Evolutionary conservation across 1,140 invertebrate species (phyloP), one percentile per base, ranked within the genome.

Genomic region (Calephelis virginiensis): DNA sequence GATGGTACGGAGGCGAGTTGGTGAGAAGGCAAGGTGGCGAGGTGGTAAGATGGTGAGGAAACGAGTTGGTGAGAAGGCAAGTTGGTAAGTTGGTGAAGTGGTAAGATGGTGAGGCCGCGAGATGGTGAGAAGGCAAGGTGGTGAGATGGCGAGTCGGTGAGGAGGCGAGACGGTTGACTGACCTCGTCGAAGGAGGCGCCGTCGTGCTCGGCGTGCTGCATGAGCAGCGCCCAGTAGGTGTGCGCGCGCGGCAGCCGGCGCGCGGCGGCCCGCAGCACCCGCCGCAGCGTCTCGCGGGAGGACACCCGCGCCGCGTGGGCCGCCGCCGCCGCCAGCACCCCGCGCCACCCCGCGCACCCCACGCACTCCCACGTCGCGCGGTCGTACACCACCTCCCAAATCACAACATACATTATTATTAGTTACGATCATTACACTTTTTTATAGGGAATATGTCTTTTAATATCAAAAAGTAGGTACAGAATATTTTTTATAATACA

Each of bases 351-450:
- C 8, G 61, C 59, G 48, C 75, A 66, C 6, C 68, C 11, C 2
- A 70, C 14, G 66, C 83, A 84, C 14, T 82, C 81, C 0, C 76
- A 74, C 5, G 72, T 80, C n/a, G 78, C 84, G 12, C 87, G 83
- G 61, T 90, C 87, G 71, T 86, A 90, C 11, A 90, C 43, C 46
- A 86, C 82, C 87, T 90, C 50, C 8, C 11, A 17, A 81, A 84
- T 90, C 56, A 10, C 11, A 17, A 50, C 40, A 14, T 9, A 17
- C 6, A 28, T 11, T 8, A 3, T 17, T n/a, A n/a, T n/a, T n/a
- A n/a, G n/a, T n/a, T n/a, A n/a, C n/a, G n/a, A n/a, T n/a, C n/a
- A n/a, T n/a, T n/a, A n/a, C 28, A 28, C 2, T 28, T 28, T 1
- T 28, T 28, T 28, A 28, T 28, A 4, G 28, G 5, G 28, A 28